A percentile compares a stretch with the other conserved stretches of the same genome.
phyloP scores from a whole-genome alignment of 2,113 vertebrate species.

The Eonycteris spelaea region DNA sequence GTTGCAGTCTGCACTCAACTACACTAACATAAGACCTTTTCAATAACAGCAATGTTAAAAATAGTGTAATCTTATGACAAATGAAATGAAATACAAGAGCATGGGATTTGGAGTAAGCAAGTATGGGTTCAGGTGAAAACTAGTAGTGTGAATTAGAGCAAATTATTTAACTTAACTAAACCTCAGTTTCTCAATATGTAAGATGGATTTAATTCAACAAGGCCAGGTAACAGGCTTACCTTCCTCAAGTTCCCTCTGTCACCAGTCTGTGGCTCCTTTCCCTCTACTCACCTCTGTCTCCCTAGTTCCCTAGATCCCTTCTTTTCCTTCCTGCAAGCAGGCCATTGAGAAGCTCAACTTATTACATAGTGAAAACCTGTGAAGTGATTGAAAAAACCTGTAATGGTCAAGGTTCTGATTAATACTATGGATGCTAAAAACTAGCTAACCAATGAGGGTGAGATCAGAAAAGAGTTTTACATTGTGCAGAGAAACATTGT shows the following conservation, averaged over 20 bases:
- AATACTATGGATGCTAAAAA: background rate
- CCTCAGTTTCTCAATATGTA: background rate
- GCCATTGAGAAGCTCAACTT: background rate
- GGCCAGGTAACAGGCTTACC: background rate
- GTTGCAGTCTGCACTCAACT: background rate
- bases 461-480: background rate
- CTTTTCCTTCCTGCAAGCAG: background rate
- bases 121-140: background rate
- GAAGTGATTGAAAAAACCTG: background rate
- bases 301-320: background rate
- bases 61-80: background rate
- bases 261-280: background rate
- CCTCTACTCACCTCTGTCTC: background rate
- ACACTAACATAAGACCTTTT: too few species aligned
- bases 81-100: background rate
- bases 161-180: background rate
- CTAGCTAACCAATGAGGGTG: background rate
- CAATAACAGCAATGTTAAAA: rapidly evolving
- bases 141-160: background rate
- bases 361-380: background rate
- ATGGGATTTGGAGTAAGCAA: too few species aligned
- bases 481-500: background rate
- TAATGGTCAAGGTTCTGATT: background rate
- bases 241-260: background rate
- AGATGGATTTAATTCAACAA: background rate